Evolutionary conservation across 2,113 vertebrate species (phyloP).

Genomic region (Octodon degus): DNA sequence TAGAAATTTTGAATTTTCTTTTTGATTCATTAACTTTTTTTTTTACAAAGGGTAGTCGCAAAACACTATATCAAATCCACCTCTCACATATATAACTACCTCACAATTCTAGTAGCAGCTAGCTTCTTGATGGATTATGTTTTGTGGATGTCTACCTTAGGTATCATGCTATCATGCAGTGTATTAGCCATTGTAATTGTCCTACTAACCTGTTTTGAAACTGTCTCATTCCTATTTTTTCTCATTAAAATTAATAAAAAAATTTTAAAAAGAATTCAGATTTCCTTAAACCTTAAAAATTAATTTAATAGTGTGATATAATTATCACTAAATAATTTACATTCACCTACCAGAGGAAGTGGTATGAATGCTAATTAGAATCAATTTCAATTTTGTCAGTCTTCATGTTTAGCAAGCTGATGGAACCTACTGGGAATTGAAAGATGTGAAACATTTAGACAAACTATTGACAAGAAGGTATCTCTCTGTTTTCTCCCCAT

Average conservation of each 20-base stretch:
- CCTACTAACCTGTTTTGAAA: no score
- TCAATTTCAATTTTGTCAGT: slow-evolving; percentile 31
- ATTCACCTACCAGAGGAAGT: neutral
- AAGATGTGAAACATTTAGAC: neutral
- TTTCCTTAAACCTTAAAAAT: neutral
- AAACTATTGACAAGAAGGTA: neutral
- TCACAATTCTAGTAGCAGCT: neutral
- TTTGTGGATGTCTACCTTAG: neutral
- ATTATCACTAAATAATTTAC: slow-evolving; percentile 16
- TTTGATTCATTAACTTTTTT: slow-evolving; percentile 26
- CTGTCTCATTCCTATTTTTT: no score
- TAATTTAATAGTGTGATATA: neutral
- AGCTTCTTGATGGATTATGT: neutral
- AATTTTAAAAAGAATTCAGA: neutral
- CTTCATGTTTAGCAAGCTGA: neutral
- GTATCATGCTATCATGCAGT: neutral
- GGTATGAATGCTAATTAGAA: neutral
- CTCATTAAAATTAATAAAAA: no score
- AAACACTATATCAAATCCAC: neutral
- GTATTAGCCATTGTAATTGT: no score
- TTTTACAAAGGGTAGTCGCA: neutral
- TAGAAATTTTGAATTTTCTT: neutral
- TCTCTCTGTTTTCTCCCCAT: neutral
- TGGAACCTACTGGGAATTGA: neutral
- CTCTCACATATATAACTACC: neutral